phyloP scores from a whole-genome alignment of 2,113 vertebrate species.

The Sitta europaea region DNA sequence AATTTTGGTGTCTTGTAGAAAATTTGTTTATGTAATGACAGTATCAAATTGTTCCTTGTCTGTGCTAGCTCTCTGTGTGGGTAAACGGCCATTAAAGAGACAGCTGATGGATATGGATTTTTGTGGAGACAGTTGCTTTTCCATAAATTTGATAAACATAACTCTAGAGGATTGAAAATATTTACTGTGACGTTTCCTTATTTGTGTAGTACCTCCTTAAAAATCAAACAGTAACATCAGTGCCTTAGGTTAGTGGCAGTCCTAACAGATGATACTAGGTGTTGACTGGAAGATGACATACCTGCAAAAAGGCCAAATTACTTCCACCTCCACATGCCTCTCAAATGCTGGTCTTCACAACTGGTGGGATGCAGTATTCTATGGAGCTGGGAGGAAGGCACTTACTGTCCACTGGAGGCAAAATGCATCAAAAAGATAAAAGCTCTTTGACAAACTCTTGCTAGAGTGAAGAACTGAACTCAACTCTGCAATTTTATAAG shows the following conservation, averaged over 20 bases:
- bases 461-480: neutral
- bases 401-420: neutral
- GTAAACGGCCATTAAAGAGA: neutral
- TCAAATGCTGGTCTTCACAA: neutral
- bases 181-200: neutral
- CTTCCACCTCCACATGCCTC: neutral
- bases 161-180: neutral
- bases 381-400: neutral
- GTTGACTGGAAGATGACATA: neutral
- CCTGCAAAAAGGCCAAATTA: neutral
- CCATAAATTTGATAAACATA: neutral
- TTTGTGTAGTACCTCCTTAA: neutral
- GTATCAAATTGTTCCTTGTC: neutral
- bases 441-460: neutral
- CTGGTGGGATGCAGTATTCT: accelerated
- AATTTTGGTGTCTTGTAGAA: neutral
- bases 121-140: neutral
- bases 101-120: neutral
- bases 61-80: neutral
- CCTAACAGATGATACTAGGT: neutral
- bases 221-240: neutral
- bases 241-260: neutral
- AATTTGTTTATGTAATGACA: neutral
- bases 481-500: neutral
- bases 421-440: neutral